A percentile compares a stretch with the other conserved stretches of the same genome.
Conservation (phyloP, 2,797 vertebrate species). For the Parauchenoglanis ngamensis region DNA sequence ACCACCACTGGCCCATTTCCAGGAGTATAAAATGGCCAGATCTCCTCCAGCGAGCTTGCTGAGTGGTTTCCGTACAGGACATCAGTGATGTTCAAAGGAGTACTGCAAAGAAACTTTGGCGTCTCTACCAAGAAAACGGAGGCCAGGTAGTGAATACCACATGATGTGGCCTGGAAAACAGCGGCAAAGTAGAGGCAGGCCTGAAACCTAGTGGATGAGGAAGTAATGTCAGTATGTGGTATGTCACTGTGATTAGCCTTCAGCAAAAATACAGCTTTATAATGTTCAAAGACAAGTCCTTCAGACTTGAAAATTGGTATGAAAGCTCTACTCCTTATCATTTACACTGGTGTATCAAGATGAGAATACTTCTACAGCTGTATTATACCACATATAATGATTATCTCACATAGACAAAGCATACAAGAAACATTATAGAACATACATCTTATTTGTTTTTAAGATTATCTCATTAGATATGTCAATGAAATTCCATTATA, state of each 20-base stretch:
- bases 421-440: background rate
- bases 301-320: background rate
- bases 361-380: background rate
- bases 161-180: conserved; percentile 87
- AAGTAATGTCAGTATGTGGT: background rate
- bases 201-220: conserved; percentile 80
- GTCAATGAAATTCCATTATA: background rate
- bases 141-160: conserved; percentile 91
- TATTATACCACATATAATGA: background rate
- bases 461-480: background rate
- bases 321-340: background rate
- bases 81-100: conserved; percentile 79
- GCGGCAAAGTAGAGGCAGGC: conserved; percentile 87
- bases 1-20: conserved; percentile 74
- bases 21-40: conserved; percentile 73
- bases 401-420: background rate
- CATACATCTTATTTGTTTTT: background rate
- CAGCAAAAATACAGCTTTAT: background rate
- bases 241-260: background rate
- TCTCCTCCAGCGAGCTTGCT: conserved; percentile 71
- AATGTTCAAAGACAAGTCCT: background rate
- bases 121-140: conserved; percentile 89
- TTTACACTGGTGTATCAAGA: too few relatives aligned
- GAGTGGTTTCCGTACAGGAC: conserved; percentile 80
- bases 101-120: conserved; percentile 81